Evolutionary conservation across 2,797 vertebrate species (phyloP).

Genomic region (Tolypeutes matacus): DNA sequence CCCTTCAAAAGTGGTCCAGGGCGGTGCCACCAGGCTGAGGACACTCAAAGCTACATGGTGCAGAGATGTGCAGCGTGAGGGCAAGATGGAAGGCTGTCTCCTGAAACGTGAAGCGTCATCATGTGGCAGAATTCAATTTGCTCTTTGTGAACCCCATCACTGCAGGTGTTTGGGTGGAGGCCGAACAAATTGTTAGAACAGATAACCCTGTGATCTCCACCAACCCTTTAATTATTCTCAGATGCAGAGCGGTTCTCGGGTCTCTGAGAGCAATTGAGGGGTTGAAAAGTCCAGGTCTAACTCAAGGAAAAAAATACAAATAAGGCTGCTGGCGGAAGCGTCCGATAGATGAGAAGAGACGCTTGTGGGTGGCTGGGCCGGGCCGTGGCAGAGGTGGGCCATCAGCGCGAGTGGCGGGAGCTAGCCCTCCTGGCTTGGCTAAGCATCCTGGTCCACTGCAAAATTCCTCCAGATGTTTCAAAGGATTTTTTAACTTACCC

Average conservation of each 20-base stretch:
- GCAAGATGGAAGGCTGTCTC: neutral
- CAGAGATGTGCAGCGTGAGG: neutral
- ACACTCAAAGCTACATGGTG: neutral
- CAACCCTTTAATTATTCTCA: conserved; percentile 55
- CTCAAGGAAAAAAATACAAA: conserved; percentile 25
- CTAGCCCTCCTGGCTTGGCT: neutral
- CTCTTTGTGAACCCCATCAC: neutral
- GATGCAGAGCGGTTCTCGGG: conserved; percentile 37
- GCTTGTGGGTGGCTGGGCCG: neutral
- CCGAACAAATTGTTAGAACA: conserved; percentile 52
- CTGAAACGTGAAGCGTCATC: neutral
- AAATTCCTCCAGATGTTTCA: conserved; percentile 44
- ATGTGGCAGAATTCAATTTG: neutral
- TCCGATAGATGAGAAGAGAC: neutral
- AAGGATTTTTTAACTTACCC: conserved; percentile 30
- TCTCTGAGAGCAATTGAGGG: neutral
- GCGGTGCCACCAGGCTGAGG: neutral
- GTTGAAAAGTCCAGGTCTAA: neutral
- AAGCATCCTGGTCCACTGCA: neutral
- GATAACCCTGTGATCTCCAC: conserved; percentile 60
- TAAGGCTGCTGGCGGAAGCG: neutral
- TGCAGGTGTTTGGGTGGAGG: conserved; percentile 62
- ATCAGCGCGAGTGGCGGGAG: neutral
- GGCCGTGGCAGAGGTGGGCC: neutral
- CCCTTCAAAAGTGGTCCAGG: neutral